These are phyloP conservation scores for Drosophila basisetae DNA, from an alignment of 2,888 invertebrate species.

Conservation along the genomic window DNA sequence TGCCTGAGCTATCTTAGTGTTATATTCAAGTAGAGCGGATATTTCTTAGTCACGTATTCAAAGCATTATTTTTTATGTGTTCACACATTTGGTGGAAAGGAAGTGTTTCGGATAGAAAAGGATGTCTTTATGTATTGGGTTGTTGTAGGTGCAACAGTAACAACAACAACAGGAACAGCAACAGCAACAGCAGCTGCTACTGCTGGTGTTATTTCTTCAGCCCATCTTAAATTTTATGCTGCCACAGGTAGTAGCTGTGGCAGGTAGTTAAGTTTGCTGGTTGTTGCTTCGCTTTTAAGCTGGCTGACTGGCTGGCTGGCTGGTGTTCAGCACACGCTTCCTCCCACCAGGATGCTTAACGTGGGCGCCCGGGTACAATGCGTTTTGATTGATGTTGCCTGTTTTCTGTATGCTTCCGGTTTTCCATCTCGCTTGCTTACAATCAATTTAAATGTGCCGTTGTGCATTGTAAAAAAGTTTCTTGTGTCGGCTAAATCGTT, in stretches of 20 bases:
- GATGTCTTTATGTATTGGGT: slow-evolving; percentile 75
- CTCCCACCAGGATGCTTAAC: slow-evolving; percentile 47
- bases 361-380: slow-evolving; percentile 56
- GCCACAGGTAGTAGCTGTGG: slow-evolving; percentile 64
- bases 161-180: background rate
- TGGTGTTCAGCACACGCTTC: slow-evolving; percentile 10
- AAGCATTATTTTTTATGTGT: slow-evolving; percentile 22
- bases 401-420: slow-evolving; percentile 64
- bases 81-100: slow-evolving; percentile 20
- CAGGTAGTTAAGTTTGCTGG: slow-evolving; percentile 4
- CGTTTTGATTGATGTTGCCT: slow-evolving; percentile 72
- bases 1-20: slow-evolving; percentile 2
- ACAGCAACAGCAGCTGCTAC: slow-evolving; percentile 1
- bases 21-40: slow-evolving; percentile 18
- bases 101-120: slow-evolving; percentile 54
- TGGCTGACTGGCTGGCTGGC: background rate
- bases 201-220: slow-evolving; percentile 24
- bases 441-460: slow-evolving; percentile 78
- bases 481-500: slow-evolving; percentile 64
- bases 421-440: slow-evolving; percentile 64
- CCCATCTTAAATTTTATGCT: slow-evolving; percentile 73
- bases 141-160: slow-evolving; percentile 30
- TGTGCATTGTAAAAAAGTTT: slow-evolving; percentile 75
- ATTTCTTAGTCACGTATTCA: slow-evolving; percentile 32
- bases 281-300: slow-evolving; percentile 23